Evolutionary conservation across 2,888 invertebrate genomes (phyloP), one percentile per base, ranked within the genome.

Genomic region (Netelia virgata): DNA sequence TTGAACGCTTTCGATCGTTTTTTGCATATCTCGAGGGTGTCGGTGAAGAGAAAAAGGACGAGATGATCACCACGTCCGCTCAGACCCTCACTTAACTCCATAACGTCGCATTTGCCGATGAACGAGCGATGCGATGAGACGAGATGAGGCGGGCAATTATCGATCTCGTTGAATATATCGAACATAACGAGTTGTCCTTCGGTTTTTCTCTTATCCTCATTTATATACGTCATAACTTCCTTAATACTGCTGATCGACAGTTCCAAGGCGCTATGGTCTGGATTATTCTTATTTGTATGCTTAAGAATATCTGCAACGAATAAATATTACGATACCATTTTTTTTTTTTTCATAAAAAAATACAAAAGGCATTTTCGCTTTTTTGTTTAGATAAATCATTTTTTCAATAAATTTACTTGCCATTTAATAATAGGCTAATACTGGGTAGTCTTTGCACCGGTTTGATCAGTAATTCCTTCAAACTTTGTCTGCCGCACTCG

Each of bases 401-500:
- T n/a, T 57, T 57, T 66, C 28, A 55, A 53, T 36, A 18, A 9
- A 11, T 63, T 28, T 0, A 53, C 95, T 95, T 91, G 98, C 98
- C 98, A 94, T 97, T 98, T 91, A 99, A 95, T 90, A 99, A 95
- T 92, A 99, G 96, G 94, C 97, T 97, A 93, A 99, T 97, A 94
- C 99, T 98, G 90, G 99, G 99, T 94, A 99, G 95, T 92, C 99
- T 96, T 95, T 99, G 99, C 89, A 99, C 99, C 81, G 99, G 99
- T 93, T 99, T 96, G 92, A 99, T 99, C 94, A 99, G 96, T 88
- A 99, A 95, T 94, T 99, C 99, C 93, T 98, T 97, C 90, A 99
- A 95, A 92, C 97, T 98, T 94, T 99, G 99, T 90, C 99, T 96
- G 36, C 98, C 98, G 94, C 99, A 99, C 94, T 99, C 99, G 8